Evolutionary conservation across 1,140 invertebrate species (phyloP).

Genomic region (Habropoda laboriosa): DNA sequence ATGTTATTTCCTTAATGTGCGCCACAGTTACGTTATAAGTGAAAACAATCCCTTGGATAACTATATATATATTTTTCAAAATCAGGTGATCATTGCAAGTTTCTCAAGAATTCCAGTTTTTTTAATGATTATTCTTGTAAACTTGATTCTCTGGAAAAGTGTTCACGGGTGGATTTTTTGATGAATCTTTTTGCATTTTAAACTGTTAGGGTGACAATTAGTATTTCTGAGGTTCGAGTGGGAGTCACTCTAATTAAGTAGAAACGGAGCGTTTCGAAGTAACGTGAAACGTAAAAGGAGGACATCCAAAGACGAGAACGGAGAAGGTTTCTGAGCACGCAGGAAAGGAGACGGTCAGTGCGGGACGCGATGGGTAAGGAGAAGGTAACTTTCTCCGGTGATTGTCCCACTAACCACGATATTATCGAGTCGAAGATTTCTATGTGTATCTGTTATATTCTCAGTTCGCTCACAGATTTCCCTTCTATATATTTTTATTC

Average conservation of each 20-base stretch:
- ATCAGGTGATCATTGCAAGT: too few relatives aligned
- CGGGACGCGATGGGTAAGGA: constrained; percentile 67
- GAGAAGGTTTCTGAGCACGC: constrained; percentile 61
- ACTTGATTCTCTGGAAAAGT: neutral
- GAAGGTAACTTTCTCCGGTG: constrained; percentile 78
- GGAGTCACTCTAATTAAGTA: constrained; percentile 8
- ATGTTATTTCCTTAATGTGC: constrained; percentile 27
- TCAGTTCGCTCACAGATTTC: constrained; percentile 36
- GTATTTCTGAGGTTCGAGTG: neutral
- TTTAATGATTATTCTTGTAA: neutral
- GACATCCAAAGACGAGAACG: constrained; percentile 41
- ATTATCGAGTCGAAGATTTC: constrained; percentile 75
- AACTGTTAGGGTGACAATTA: neutral
- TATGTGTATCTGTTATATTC: constrained; percentile 48
- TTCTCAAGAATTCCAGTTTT: too few relatives aligned
- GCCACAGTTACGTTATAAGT: neutral
- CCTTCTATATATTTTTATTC: constrained; percentile 46
- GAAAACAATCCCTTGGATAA: constrained; percentile 36
- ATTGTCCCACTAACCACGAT: constrained; percentile 80
- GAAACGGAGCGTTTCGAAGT: constrained; percentile 53
- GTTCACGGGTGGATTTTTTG: neutral
- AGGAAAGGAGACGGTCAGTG: constrained; percentile 59
- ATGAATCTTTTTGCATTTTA: neutral
- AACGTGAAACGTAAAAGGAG: constrained; percentile 64
- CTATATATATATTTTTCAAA: too few relatives aligned